Percentiles rank a stretch among this genome's conserved stretches.
These are phyloP conservation scores for Dorcus parallelipipedus DNA, from an alignment of 2,888 invertebrate genomes.

Conservation along the genomic window DNA sequence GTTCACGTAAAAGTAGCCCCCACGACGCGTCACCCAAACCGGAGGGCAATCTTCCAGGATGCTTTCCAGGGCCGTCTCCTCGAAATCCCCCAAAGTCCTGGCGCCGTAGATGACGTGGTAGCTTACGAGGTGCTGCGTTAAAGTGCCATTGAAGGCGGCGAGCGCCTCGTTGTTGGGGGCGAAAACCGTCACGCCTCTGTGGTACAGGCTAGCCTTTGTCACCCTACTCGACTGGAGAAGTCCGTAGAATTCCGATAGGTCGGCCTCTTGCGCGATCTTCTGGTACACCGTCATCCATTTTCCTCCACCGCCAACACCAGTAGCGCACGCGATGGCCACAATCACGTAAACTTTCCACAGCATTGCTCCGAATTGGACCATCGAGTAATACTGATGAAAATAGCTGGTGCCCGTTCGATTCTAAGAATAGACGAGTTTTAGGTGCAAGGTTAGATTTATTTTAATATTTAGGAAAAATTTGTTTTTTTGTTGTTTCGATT, in stretches of 20 bases:
- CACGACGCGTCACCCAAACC: constrained; percentile 72
- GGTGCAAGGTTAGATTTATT: background rate
- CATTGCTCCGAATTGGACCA: too few species aligned
- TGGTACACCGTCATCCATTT: constrained; percentile 32
- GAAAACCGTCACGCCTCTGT: constrained; percentile 76
- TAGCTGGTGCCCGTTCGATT: background rate
- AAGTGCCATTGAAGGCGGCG: constrained; percentile 34
- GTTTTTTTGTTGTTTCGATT: too few species aligned
- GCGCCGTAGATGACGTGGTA: constrained; percentile 53
- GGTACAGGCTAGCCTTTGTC: constrained; percentile 66
- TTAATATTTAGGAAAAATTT: too few species aligned
- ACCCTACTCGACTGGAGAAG: constrained; percentile 67
- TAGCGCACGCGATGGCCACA: too few species aligned
- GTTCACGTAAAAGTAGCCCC: constrained; percentile 73
- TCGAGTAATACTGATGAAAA: background rate
- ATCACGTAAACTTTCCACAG: too few species aligned
- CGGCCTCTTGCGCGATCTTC: constrained; percentile 34
- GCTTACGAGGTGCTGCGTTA: constrained; percentile 28
- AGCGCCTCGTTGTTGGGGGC: constrained; percentile 84
- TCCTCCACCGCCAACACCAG: background rate
- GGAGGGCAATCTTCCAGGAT: constrained; percentile 81
- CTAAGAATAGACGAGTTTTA: background rate
- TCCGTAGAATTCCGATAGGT: constrained; percentile 66
- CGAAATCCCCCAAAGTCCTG: constrained; percentile 59
- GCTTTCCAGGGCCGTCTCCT: constrained; percentile 45